phyloP scores from a whole-genome alignment of 2,888 invertebrate genomes.

The Deroplatys truncata region DNA sequence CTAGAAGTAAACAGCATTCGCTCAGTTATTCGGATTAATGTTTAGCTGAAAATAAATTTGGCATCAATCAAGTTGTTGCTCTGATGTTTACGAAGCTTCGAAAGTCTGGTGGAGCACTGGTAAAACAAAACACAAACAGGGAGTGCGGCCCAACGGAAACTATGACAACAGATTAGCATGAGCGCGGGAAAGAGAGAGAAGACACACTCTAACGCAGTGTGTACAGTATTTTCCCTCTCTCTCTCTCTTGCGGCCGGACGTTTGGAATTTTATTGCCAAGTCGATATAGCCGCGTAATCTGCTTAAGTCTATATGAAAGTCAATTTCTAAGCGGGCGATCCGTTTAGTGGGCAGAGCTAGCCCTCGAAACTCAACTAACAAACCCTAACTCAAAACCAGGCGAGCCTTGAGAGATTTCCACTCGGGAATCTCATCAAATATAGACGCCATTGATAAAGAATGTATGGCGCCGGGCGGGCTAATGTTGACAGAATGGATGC shows the following conservation, averaged over 20 bases:
- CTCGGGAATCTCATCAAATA: conserved; percentile 27
- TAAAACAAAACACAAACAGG: background rate
- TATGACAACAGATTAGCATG: background rate
- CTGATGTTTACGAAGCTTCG: background rate
- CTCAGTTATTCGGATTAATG: too few relatives aligned
- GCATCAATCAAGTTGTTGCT: too few relatives aligned
- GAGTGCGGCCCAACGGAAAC: background rate
- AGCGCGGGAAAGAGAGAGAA: background rate
- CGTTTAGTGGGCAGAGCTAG: conserved; percentile 10
- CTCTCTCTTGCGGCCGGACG: background rate
- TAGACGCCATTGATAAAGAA: conserved; percentile 29
- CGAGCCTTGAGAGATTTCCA: conserved; percentile 1
- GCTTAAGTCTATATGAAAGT: conserved; percentile 10
- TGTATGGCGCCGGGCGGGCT: conserved; percentile 21
- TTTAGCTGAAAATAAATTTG: too few relatives aligned
- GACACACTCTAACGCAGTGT: background rate
- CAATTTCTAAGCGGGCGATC: conserved; percentile 1
- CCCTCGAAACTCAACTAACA: conserved; percentile 8
- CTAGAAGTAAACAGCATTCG: too few relatives aligned
- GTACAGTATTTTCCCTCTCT: background rate
- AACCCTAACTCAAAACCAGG: background rate
- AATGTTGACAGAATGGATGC: conserved; percentile 19
- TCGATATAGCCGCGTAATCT: conserved; percentile 4
- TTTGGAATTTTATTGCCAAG: background rate
- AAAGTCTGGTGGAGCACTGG: background rate